Conservation (phyloP, 1,140 invertebrate species). For the Penaeus chinensis region DNA sequence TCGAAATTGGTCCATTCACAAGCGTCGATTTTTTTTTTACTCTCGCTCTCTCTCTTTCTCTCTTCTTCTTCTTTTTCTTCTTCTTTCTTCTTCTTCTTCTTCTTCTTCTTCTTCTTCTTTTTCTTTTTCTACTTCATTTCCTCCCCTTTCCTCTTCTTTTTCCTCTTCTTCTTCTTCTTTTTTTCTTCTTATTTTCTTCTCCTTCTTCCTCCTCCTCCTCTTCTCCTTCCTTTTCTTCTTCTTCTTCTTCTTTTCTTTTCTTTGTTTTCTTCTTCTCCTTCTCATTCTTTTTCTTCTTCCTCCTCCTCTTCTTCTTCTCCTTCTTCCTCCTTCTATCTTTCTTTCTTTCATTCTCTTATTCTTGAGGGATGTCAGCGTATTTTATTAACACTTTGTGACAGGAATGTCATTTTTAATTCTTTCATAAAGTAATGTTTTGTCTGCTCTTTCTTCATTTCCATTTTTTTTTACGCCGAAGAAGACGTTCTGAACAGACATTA, state of each 20-base stretch:
- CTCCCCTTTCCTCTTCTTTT: not conserved
- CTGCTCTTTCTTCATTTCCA: too few species aligned
- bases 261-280: not conserved
- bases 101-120: not conserved
- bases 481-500: too few species aligned
- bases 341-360: too few species aligned
- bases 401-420: too few species aligned
- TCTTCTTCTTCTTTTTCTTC: not conserved
- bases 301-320: too few species aligned
- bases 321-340: too few species aligned
- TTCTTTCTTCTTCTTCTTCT: not conserved
- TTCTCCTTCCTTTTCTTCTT: not conserved
- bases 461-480: too few species aligned
- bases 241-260: conserved; percentile 4
- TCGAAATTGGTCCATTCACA: not conserved
- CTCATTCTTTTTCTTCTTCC: not conserved
- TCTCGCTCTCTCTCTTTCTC: conserved; percentile 1
- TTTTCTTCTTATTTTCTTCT: not conserved
- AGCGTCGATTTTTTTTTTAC: conserved; percentile 5
- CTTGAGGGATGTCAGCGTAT: too few species aligned
- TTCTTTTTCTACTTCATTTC: conserved; percentile 5
- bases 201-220: not conserved
- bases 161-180: not conserved
- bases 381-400: too few species aligned
- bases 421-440: too few species aligned